Base-by-base conservation (phyloP, 2,797 vertebrate species). In the Chaenodraco wilsoni region DNA sequence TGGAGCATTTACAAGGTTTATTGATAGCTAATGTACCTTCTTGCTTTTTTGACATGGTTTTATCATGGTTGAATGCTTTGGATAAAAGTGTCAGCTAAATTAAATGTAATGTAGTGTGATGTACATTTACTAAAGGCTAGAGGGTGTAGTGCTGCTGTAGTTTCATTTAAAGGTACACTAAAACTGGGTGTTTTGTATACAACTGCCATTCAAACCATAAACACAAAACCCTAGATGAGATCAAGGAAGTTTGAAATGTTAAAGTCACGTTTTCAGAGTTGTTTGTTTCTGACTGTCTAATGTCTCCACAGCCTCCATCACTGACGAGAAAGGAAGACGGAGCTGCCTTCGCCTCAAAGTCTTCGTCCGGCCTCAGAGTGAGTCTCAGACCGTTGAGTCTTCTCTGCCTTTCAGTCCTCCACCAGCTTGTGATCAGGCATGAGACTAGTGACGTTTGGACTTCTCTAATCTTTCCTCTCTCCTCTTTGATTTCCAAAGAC, bases 311-410 rank as follows among this genome's bases (percentile, higher is more conserved):
- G 98, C 98, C 76, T 97, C 97, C 78, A 95, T 96, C 2, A 96
- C 97, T 48, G 96, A 96, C 79, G 95, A 96, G 88, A 96, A 96
- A 27, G 96, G 97, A 87, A 95, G 94, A 80, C 93, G 95, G 79
- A 96, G 95, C 93, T 99, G 98, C 91, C 94, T 99, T 78, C 96
- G 96, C 89, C 96, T 99, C 87, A 98, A 96, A 93, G 96, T 99
- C 88, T 98, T 97, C 88, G 98, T 99, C 91, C 95, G 97, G 88
- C 97, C 97, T 82, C 94, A 96, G 88, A 97, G 98, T 99, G 96
- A 97, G 97, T 97, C 40, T 0, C 48, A 3, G n/a, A 27, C 62
- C 74, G 59, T 84, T 80, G 58, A 56, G 71, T 79, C 69, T 85
- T 1, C 69, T 40, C 44, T 58, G 51, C 14, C 19, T 21, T 69